phyloP scores from a whole-genome alignment of 30 jellyfish, hydroid and myxozoan genomes.

The Hydractinia symbiolongicarpus region DNA sequence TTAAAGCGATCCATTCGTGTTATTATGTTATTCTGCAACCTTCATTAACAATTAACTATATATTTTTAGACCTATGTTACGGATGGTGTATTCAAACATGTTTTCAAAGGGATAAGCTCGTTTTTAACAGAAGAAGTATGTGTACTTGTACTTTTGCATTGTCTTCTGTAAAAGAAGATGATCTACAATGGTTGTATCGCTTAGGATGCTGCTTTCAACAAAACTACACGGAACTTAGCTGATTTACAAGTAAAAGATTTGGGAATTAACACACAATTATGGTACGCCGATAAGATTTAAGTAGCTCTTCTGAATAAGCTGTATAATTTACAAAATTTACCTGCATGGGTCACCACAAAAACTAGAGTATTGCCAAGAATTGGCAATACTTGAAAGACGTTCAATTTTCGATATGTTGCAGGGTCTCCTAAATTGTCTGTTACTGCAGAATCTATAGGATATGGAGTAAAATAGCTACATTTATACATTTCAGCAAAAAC shows the following conservation, averaged over 20 bases:
- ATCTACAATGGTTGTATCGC: conserved; percentile 10
- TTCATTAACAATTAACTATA: background rate
- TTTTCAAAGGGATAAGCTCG: conserved; percentile 81
- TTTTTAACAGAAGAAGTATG: conserved; percentile 74
- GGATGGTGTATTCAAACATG: conserved; percentile 73
- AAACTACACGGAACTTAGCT: conserved; percentile 73
- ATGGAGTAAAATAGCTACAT: no score
- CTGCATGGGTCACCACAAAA: no score
- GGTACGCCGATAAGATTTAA: conserved; percentile 33
- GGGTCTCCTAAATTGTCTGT: no score
- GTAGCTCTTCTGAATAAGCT: no score
- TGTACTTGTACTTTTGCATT: background rate
- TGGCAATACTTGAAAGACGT: no score
- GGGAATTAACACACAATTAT: conserved; percentile 56
- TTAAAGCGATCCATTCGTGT: no score
- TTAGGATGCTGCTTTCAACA: conserved; percentile 87
- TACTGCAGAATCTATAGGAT: no score
- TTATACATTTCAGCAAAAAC: conserved; percentile 45
- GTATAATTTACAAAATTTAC: no score
- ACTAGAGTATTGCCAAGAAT: no score
- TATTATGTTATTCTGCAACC: no score
- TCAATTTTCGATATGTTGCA: no score
- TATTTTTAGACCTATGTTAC: conserved; percentile 68
- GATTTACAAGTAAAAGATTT: conserved; percentile 88
- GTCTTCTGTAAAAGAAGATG: background rate